Conservation (phyloP, 2,113 vertebrate genomes). For the Poecilia latipinna region DNA sequence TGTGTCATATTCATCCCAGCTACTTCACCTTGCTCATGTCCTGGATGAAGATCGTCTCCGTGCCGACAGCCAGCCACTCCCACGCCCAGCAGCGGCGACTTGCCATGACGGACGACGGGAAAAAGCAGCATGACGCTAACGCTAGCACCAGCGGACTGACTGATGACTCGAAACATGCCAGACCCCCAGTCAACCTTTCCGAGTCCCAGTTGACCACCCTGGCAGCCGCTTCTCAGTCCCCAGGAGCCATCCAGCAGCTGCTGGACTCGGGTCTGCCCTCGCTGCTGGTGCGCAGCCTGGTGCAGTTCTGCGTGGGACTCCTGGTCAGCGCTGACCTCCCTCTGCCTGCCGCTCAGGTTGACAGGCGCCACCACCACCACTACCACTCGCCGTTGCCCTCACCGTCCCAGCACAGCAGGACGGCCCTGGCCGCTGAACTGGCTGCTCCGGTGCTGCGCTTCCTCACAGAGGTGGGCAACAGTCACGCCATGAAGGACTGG, state of each 20-base stretch:
- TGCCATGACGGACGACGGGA: conserved; percentile 96
- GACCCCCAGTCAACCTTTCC: conserved; percentile 87
- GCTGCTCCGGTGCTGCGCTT: conserved; percentile 95
- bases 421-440: conserved; percentile 89
- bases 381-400: conserved; percentile 77
- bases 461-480: conserved; percentile 96
- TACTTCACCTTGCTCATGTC: conserved; percentile 98
- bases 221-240: conserved; percentile 94
- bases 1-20: conserved; percentile 97
- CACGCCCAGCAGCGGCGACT: conserved; percentile 90
- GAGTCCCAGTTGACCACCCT: conserved; percentile 94
- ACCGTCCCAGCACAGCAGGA: conserved; percentile 74
- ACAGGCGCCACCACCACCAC: conserved; percentile 77
- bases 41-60: conserved; percentile 94
- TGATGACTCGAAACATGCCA: conserved; percentile 95
- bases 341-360: conserved; percentile 80
- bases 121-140: conserved; percentile 90
- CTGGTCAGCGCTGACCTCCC: conserved; percentile 87
- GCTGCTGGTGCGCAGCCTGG: conserved; percentile 91
- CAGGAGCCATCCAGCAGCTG: conserved; percentile 94
- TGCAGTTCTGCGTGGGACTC: conserved; percentile 90
- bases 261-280: conserved; percentile 95
- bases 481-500: conserved; percentile 99
- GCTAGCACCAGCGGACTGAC: conserved; percentile 83
- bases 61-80: conserved; percentile 77